phyloP scores from a whole-genome alignment of 2,797 vertebrate species.

The Psittacula echo region DNA sequence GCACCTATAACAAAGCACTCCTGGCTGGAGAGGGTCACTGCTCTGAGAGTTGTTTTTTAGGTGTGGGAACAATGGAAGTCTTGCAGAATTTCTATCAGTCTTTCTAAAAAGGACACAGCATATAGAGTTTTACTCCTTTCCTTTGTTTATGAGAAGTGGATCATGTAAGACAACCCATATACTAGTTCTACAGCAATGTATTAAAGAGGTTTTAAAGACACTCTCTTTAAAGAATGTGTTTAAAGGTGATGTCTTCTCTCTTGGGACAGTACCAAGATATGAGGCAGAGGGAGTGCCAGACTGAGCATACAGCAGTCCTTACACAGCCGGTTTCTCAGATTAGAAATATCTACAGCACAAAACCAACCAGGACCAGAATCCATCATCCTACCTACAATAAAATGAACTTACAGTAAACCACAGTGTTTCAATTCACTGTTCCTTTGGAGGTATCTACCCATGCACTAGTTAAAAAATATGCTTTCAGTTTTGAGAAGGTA shows the following conservation, averaged over 20 bases:
- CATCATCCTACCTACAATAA: background rate
- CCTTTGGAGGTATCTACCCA: background rate
- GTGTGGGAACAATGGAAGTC: background rate
- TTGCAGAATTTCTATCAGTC: background rate
- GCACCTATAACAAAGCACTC: background rate
- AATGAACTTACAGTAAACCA: background rate
- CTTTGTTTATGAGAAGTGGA: background rate
- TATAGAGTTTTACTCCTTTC: background rate
- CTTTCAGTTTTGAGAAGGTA: background rate
- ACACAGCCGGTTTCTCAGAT: fast-evolving
- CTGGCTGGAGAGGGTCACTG: background rate
- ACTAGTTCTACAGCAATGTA: background rate
- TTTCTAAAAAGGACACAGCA: background rate
- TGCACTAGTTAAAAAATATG: background rate
- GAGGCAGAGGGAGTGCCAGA: background rate
- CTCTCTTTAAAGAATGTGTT: background rate
- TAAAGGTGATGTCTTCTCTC: fast-evolving
- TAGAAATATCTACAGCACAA: background rate
- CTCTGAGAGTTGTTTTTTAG: background rate
- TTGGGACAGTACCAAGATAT: fast-evolving
- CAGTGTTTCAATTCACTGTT: background rate
- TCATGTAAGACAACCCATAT: fast-evolving
- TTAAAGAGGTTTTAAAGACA: background rate
- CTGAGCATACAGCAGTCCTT: background rate
- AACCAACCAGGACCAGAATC: background rate